Evolutionary conservation across 2,113 vertebrate genomes (phyloP), one percentile per base, ranked within the genome.

Genomic region (Helogale parvula): DNA sequence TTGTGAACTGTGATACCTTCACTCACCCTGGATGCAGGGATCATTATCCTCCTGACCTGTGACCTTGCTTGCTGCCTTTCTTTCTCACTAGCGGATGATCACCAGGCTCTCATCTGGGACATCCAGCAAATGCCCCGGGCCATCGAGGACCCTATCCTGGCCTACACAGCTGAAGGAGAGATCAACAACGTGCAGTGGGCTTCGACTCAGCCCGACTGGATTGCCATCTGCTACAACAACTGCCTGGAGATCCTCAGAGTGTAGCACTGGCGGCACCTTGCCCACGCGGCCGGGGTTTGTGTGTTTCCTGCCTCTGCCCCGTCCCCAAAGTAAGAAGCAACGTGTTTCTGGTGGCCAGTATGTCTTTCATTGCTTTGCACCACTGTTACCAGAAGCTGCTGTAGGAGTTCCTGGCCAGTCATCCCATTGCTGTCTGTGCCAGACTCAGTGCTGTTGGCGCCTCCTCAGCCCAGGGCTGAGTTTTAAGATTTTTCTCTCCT

Each of bases 181-280:
- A 99, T 99, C 99, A 99, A 99, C 99, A 99, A 99, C 80, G 99
- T 99, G 98, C 99, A 99, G 99, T 99, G 99, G 99, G 99, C 99
- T 9, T 99, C 99, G 17, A 99, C 99, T 50, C 99, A 99, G 99
- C 99, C 99, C 3, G 99, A 99, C 99, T 99, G 99, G 99, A 99
- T 99, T 92, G 99, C 99, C 98, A 99, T 99, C 99, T 99, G 99
- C 99, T 99, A 99, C 98, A 99, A 99, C 99, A 99, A 99, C 99
- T 99, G 99, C 98, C 99, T 99, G 98, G 99, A 99, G 98, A 99
- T 99, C 98, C 99, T 99, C 98, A 98, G 99, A 88, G 99, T 99
- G 97, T 99, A 99, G 99, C 98, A 35, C 45, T 38, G 35, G 97
- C 96, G 98, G 97, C n/a, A 25, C 85, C 66, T 0, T 84, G 96